Evolutionary conservation across 2,797 vertebrate species (phyloP).

Genomic region (Neostethus bicornis): DNA sequence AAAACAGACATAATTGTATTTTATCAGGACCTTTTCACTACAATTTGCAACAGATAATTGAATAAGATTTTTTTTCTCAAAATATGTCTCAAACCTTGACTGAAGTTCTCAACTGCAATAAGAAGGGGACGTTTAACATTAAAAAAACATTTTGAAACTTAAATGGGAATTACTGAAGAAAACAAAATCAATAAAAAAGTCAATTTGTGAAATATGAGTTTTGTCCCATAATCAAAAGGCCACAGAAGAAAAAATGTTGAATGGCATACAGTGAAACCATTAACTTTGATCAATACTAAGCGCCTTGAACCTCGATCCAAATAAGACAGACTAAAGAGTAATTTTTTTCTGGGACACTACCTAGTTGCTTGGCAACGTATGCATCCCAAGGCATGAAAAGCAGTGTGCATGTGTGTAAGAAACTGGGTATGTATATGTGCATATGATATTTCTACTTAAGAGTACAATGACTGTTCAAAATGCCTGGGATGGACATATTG

Average conservation of each 20-base stretch:
- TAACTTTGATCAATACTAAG: constrained; percentile 49
- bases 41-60: too few relatives aligned
- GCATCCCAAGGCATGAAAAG: constrained; percentile 65
- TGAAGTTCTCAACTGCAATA: too few relatives aligned
- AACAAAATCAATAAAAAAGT: constrained; percentile 18
- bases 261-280: constrained; percentile 38
- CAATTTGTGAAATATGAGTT: constrained; percentile 40
- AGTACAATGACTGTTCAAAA: constrained; percentile 37
- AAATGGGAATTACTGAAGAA: constrained; percentile 11
- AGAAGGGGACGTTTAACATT: not conserved
- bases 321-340: constrained; percentile 48
- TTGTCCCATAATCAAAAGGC: constrained; percentile 14
- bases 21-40: too few relatives aligned
- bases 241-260: constrained; percentile 24
- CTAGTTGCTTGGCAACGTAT: constrained; percentile 81
- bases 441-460: constrained; percentile 57
- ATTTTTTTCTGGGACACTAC: constrained; percentile 78
- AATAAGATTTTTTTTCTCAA: too few relatives aligned
- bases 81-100: too few relatives aligned
- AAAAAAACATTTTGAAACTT: constrained; percentile 3
- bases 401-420: constrained; percentile 19
- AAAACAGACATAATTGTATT: too few relatives aligned
- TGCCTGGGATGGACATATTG: constrained; percentile 40
- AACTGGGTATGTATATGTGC: constrained; percentile 27
- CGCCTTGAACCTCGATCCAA: constrained; percentile 33